Evolutionary conservation across 2,113 vertebrate species (phyloP).

Genomic region (Poeciliopsis occidentalis): DNA sequence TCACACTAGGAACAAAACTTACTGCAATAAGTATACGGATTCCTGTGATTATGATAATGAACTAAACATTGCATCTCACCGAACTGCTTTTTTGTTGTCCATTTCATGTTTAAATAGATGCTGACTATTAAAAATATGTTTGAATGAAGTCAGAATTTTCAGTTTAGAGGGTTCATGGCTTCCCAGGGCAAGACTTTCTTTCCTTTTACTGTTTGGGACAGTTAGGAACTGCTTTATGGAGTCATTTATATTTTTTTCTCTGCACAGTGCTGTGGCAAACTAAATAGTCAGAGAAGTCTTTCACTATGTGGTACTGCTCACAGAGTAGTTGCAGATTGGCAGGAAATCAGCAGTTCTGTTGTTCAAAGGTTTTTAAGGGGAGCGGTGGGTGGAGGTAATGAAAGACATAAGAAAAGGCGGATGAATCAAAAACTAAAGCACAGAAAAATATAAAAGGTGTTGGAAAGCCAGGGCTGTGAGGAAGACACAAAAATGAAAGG

Average conservation of each 20-base stretch:
- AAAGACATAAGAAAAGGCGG: conserved; percentile 35
- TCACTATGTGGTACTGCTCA: conserved; percentile 39
- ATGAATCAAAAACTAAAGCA: conserved; percentile 17
- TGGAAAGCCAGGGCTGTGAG: conserved; percentile 8
- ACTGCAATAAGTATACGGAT: background rate
- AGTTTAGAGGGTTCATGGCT: too few relatives aligned
- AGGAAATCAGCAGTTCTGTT: conserved; percentile 62
- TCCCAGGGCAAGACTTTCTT: too few relatives aligned
- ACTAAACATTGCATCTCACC: background rate
- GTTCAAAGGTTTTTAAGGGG: conserved; percentile 60
- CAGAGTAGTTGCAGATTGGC: conserved; percentile 61
- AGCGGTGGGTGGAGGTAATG: conserved; percentile 25
- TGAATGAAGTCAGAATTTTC: background rate
- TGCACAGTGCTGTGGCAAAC: conserved; percentile 1
- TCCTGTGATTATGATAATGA: background rate
- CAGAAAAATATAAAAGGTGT: conserved; percentile 10
- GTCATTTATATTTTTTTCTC: conserved; percentile 15
- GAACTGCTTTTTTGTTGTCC: background rate
- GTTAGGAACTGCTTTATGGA: background rate
- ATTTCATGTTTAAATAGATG: background rate
- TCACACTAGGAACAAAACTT: background rate
- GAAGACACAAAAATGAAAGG: conserved; percentile 43
- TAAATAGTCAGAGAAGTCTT: conserved; percentile 50
- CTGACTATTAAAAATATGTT: background rate
- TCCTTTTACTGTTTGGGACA: too few relatives aligned